phyloP scores from a whole-genome alignment of 1,140 invertebrate species.

The Cotesia typhae region DNA sequence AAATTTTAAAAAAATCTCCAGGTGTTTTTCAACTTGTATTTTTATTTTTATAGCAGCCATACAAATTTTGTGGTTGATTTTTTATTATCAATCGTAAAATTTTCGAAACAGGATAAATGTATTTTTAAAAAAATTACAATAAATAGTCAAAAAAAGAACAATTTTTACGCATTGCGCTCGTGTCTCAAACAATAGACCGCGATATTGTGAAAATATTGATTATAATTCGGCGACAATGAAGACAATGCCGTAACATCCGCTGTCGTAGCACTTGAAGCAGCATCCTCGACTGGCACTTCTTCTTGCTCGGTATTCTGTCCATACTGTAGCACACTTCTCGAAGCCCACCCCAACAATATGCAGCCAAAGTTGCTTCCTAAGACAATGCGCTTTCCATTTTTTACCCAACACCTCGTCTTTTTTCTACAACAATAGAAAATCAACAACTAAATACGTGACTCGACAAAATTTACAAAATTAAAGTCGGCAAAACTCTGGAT shows the following conservation, averaged over 20 bases:
- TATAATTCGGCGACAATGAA: slow-evolving; percentile 63
- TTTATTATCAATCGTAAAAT: background rate
- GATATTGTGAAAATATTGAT: slow-evolving; percentile 68
- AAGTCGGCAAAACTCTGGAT: no score
- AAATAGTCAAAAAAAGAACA: background rate
- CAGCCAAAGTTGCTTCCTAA: slow-evolving; percentile 19
- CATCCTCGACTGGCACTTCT: slow-evolving; percentile 41
- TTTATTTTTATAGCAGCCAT: no score
- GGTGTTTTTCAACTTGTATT: no score
- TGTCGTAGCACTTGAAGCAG: slow-evolving; percentile 53
- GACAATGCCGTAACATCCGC: slow-evolving; percentile 56
- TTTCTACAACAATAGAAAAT: background rate
- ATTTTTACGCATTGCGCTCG: slow-evolving; percentile 47
- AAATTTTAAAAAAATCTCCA: no score
- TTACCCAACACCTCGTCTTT: slow-evolving; percentile 16
- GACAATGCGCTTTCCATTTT: slow-evolving; percentile 32
- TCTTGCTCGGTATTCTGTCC: background rate
- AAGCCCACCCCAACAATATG: slow-evolving; percentile 25
- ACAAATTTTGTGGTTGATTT: no score
- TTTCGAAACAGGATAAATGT: background rate
- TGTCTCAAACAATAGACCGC: slow-evolving; percentile 62
- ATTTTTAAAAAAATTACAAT: background rate
- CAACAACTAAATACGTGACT: slow-evolving; percentile 22
- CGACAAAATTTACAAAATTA: background rate
- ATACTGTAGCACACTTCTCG: background rate